Evolutionary conservation across 2,113 vertebrate genomes (phyloP).

Genomic region (Delphinus delphis): DNA sequence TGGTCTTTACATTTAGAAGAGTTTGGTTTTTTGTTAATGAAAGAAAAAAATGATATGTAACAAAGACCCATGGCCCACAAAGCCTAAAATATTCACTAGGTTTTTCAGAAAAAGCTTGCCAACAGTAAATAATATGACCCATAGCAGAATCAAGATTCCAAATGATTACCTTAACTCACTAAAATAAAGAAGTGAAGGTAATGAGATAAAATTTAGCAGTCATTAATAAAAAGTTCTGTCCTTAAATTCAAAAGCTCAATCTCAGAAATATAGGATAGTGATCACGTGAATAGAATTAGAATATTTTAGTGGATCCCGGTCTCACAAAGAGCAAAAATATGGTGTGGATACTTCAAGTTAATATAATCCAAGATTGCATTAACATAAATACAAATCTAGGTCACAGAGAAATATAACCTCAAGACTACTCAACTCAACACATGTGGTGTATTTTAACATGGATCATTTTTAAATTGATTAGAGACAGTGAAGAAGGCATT

Average conservation of each 20-base stretch:
- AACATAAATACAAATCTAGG: not conserved
- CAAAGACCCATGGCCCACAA: not conserved
- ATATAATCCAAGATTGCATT: not conserved
- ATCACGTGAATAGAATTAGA: not conserved
- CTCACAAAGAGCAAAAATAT: slow-evolving; percentile 12
- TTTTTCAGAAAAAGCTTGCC: slow-evolving; percentile 1
- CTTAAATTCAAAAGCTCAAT: not conserved
- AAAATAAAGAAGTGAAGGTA: not conserved
- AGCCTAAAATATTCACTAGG: not conserved
- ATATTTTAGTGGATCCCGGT: not conserved
- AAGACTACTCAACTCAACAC: not conserved
- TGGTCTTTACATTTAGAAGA: not conserved
- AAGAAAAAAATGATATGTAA: not conserved
- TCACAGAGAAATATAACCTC: not conserved
- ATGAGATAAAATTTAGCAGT: not conserved
- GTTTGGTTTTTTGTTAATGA: not conserved
- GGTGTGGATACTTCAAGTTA: not conserved
- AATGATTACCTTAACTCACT: not conserved
- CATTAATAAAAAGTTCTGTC: not conserved
- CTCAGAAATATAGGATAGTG: not conserved
- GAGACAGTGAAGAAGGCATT: not conserved
- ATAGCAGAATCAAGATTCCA: slow-evolving; percentile 7
- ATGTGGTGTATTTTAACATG: not conserved
- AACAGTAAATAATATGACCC: not conserved
- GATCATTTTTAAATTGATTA: not conserved